A percentile compares a stretch with the other conserved stretches of the same genome.
Conservation (phyloP, 2,888 invertebrate species). For the Onchidella celtica region DNA sequence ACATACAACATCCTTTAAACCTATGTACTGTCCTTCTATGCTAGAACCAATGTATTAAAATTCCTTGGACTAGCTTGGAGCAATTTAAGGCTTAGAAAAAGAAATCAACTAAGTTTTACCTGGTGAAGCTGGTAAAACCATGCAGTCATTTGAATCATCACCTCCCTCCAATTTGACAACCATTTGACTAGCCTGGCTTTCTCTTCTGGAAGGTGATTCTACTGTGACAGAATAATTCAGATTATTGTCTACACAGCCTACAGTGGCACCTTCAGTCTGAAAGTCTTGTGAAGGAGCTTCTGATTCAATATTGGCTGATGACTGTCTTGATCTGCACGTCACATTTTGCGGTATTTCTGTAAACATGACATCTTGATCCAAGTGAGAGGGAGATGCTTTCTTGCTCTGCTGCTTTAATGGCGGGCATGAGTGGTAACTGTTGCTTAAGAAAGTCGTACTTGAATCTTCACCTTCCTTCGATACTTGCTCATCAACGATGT, state of each 20-base stretch:
- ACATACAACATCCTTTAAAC: no score
- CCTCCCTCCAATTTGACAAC: slow-evolving; percentile 43
- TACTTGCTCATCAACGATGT: slow-evolving; percentile 54
- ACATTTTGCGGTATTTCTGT: slow-evolving; percentile 24
- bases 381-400: slow-evolving; percentile 12
- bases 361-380: slow-evolving; percentile 28
- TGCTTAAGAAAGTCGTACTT: slow-evolving; percentile 53
- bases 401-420: slow-evolving; percentile 29
- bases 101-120: slow-evolving; percentile 40
- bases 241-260: neutral
- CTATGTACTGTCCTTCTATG: no score
- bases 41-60: no score
- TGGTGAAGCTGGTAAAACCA: slow-evolving; percentile 44
- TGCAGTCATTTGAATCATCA: slow-evolving; percentile 45
- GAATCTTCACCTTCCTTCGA: slow-evolving; percentile 50
- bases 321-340: slow-evolving; percentile 1
- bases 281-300: neutral
- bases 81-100: neutral
- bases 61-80: no score
- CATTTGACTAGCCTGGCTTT: slow-evolving; percentile 25
- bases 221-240: slow-evolving; percentile 21
- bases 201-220: slow-evolving; percentile 1
- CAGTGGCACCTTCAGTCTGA: slow-evolving; percentile 2
- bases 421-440: slow-evolving; percentile 54
- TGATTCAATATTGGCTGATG: neutral